Conservation (phyloP, 2,797 vertebrate species). For the Rhyacichthys aspro region DNA sequence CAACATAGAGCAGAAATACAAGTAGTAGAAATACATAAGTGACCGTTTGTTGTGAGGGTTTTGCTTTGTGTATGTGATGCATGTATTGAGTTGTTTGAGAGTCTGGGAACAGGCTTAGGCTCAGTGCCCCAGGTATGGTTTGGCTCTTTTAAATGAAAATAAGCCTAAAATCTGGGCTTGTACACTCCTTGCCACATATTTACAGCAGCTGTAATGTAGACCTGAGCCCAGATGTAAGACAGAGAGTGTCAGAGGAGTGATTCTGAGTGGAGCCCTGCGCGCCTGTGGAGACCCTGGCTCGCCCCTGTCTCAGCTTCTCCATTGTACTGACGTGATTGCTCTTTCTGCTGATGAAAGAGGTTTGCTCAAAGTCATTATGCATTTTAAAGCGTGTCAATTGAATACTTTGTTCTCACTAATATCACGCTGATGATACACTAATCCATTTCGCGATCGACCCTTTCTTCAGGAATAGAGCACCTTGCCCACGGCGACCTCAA, state of each 20-base stretch:
- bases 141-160: too few species aligned
- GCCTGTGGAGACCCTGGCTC: slow-evolving; percentile 49
- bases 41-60: too few species aligned
- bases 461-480: slow-evolving; percentile 26
- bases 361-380: slow-evolving; percentile 52
- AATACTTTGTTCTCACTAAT: slow-evolving; percentile 64
- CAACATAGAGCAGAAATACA: too few species aligned
- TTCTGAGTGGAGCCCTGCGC: slow-evolving; percentile 26
- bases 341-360: slow-evolving; percentile 63
- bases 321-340: slow-evolving; percentile 58
- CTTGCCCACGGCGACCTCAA: slow-evolving; percentile 33
- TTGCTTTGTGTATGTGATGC: too few species aligned
- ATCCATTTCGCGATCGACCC: slow-evolving; percentile 45
- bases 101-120: too few species aligned
- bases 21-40: too few species aligned
- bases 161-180: too few species aligned
- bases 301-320: slow-evolving; percentile 47
- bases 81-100: too few species aligned
- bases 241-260: slow-evolving; percentile 7
- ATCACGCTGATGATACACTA: slow-evolving; percentile 62
- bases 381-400: slow-evolving; percentile 62
- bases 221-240: slow-evolving; percentile 20
- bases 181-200: too few species aligned
- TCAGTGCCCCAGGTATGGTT: too few species aligned
- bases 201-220: too few species aligned